phyloP scores from a whole-genome alignment of 1,140 invertebrate genomes.

The Eulimnadia texana region DNA sequence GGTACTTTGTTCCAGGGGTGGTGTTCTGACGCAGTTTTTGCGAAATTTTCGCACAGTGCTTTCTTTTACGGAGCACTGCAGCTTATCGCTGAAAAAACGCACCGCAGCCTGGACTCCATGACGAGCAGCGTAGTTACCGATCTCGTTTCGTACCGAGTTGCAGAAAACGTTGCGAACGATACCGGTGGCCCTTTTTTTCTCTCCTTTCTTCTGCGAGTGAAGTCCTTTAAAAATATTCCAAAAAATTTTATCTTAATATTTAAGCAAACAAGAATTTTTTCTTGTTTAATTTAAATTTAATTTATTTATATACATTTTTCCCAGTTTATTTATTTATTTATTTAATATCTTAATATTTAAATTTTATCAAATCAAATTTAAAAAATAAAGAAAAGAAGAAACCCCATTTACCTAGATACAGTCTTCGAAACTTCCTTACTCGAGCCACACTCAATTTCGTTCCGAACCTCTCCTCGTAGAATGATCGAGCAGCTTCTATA shows the following conservation, averaged over 20 bases:
- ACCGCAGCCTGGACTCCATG: slow-evolving; percentile 24
- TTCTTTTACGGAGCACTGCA: slow-evolving; percentile 26
- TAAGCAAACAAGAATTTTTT: too few species aligned
- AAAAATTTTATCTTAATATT: too few species aligned
- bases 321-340: too few species aligned
- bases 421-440: slow-evolving; percentile 27
- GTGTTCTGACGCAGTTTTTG: slow-evolving; percentile 23
- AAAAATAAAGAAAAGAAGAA: neutral
- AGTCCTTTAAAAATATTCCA: neutral
- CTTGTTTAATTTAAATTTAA: too few species aligned
- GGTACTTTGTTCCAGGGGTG: neutral
- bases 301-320: too few species aligned
- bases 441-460: slow-evolving; percentile 23
- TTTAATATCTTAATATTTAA: neutral
- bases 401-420: slow-evolving; percentile 21
- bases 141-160: slow-evolving; percentile 24
- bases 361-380: neutral
- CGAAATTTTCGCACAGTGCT: slow-evolving; percentile 26
- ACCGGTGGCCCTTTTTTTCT: neutral
- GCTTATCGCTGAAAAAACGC: slow-evolving; percentile 25
- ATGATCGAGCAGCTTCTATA: slow-evolving; percentile 23
- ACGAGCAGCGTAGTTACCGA: slow-evolving; percentile 25
- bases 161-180: neutral
- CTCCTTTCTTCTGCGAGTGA: neutral
- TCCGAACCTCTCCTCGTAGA: slow-evolving; percentile 25